Evolutionary conservation across 2,113 vertebrate species (phyloP).

Genomic region (Benitochromis conjunctus): DNA sequence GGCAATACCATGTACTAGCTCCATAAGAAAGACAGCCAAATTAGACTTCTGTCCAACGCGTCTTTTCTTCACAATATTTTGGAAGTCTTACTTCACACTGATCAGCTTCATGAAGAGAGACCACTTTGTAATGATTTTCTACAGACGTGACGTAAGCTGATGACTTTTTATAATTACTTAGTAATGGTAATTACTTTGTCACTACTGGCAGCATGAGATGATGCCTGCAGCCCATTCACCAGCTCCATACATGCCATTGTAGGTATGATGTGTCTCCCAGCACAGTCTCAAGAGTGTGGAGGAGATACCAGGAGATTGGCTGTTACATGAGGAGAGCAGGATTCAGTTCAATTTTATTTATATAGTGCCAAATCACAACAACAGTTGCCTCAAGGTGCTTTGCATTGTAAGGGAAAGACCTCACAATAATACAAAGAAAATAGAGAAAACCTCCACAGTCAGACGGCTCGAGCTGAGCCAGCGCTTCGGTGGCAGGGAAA

Average conservation of each 20-base stretch:
- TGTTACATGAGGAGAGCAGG: neutral
- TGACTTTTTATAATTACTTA: neutral
- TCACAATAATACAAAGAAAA: neutral
- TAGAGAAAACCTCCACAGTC: neutral
- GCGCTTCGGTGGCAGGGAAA: neutral
- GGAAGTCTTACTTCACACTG: neutral
- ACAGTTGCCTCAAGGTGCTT: no score
- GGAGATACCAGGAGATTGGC: neutral
- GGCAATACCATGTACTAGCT: conserved; percentile 4
- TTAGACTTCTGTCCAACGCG: neutral
- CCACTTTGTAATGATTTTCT: neutral
- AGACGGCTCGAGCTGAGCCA: neutral
- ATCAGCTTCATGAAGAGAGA: neutral
- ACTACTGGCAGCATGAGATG: neutral
- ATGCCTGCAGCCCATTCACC: neutral
- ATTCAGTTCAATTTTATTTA: neutral
- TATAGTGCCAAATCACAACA: neutral
- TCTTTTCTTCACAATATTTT: neutral
- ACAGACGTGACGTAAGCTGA: neutral
- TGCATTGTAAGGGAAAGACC: no score
- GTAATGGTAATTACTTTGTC: neutral
- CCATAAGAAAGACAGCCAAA: neutral
- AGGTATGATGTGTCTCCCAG: neutral
- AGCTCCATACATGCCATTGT: neutral
- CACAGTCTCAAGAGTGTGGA: neutral